Conservation (phyloP, 2,113 vertebrate genomes). For the Epinephelus cyanopodus region DNA sequence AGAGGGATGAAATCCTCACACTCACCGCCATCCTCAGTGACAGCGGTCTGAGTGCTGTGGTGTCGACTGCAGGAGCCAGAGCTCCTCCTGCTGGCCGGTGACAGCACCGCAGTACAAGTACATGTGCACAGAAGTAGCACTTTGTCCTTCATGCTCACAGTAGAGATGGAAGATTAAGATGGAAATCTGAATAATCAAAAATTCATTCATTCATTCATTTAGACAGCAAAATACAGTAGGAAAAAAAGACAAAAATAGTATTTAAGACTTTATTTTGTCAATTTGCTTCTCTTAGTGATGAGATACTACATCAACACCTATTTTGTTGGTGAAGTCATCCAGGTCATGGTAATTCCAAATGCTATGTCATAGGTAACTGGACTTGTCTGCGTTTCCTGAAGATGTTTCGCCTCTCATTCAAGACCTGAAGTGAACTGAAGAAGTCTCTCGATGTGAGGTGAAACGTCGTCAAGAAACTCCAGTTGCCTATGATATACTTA, state of each 20-base stretch:
- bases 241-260: not conserved
- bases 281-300: too few relatives aligned
- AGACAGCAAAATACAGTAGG: not conserved
- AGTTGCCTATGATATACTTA: too few relatives aligned
- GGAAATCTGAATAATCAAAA: not conserved
- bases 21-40: slow-evolving; percentile 16
- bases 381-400: too few relatives aligned
- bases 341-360: too few relatives aligned
- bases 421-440: too few relatives aligned
- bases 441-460: too few relatives aligned
- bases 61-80: slow-evolving; percentile 45
- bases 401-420: too few relatives aligned
- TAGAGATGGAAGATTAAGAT: not conserved
- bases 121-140: not conserved
- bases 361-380: too few relatives aligned
- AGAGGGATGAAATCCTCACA: slow-evolving; percentile 37
- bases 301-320: not conserved
- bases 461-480: too few relatives aligned
- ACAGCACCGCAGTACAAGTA: slow-evolving; percentile 1
- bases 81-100: slow-evolving; percentile 56
- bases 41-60: not conserved
- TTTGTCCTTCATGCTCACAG: not conserved
- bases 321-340: too few relatives aligned
- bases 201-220: not conserved
- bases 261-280: not conserved